Percentiles rank a stretch among this genome's conserved stretches.
phyloP scores from a whole-genome alignment of 1,140 invertebrate species.

The Achroia grisella region DNA sequence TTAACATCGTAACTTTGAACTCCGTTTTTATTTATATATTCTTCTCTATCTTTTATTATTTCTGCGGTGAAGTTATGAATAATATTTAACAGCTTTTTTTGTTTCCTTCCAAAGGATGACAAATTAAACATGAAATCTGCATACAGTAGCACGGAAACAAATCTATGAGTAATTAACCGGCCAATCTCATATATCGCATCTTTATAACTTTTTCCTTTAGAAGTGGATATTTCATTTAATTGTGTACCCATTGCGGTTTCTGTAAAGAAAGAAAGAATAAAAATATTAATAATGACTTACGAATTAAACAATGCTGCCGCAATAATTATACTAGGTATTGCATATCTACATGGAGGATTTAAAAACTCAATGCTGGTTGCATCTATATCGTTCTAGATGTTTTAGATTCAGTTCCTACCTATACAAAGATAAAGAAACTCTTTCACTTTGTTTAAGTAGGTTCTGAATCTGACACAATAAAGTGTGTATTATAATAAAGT shows the following conservation, averaged over 20 bases:
- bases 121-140: background rate
- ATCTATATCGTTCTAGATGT: too few relatives aligned
- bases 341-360: too few relatives aligned
- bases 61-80: background rate
- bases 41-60: background rate
- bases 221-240: background rate
- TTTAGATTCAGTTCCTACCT: too few relatives aligned
- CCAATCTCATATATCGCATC: background rate
- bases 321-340: too few relatives aligned
- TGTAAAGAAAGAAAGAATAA: background rate
- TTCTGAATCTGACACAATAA: too few relatives aligned
- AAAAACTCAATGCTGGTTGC: too few relatives aligned
- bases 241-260: slow-evolving; percentile 1
- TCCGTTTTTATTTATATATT: background rate
- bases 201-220: background rate
- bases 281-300: too few relatives aligned
- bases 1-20: slow-evolving; percentile 2
- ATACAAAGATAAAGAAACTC: too few relatives aligned
- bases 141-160: background rate
- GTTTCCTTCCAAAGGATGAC: background rate
- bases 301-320: too few relatives aligned
- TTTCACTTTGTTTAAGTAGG: too few relatives aligned
- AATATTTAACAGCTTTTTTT: background rate
- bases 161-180: background rate
- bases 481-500: too few relatives aligned